Conservation (phyloP, 2,797 vertebrate species). For the Acanthis flammea region DNA sequence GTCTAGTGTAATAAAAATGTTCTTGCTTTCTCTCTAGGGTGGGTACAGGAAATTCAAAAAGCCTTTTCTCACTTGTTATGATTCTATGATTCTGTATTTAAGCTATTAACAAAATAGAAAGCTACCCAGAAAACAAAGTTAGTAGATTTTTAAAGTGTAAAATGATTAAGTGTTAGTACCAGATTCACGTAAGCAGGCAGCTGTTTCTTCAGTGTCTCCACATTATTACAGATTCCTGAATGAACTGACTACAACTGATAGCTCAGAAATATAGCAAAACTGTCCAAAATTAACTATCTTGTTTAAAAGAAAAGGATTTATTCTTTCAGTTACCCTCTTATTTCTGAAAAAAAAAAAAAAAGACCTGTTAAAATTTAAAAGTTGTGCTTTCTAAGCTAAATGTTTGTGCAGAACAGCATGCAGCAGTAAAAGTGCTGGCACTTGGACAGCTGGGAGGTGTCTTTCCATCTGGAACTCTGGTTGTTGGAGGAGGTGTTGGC, state of each 20-base stretch:
- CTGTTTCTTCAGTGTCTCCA: background rate
- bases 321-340: background rate
- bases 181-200: background rate
- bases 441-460: background rate
- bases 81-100: background rate
- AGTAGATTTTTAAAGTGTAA: background rate
- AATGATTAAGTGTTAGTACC: background rate
- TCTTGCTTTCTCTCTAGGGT: background rate
- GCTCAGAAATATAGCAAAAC: background rate
- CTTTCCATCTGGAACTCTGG: rapidly evolving
- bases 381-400: background rate
- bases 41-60: background rate
- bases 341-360: background rate
- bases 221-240: background rate
- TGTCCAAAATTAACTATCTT: background rate
- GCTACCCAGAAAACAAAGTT: background rate
- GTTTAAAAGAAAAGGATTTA: background rate
- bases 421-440: background rate
- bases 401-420: background rate
- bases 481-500: background rate
- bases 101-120: background rate
- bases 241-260: background rate
- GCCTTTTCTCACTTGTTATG: background rate
- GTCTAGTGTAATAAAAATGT: background rate
- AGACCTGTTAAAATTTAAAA: background rate